phyloP scores from a whole-genome alignment of 2,797 vertebrate genomes.

The Darevskia nairensis region DNA sequence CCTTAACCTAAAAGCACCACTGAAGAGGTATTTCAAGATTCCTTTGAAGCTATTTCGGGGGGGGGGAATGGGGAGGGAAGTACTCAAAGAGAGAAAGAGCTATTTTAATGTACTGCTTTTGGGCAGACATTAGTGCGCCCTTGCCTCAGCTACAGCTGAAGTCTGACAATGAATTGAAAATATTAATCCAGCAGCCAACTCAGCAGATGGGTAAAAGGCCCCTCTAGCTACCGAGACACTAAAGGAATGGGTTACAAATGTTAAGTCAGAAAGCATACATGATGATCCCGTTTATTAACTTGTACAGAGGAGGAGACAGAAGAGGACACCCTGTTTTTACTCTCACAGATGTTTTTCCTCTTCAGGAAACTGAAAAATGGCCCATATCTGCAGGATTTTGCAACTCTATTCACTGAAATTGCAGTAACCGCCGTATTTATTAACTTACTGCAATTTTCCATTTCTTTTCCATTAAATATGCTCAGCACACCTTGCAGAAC shows the following conservation, averaged over 20 bases:
- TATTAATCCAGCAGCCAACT: conserved; percentile 22
- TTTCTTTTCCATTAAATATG: background rate
- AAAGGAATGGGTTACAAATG: background rate
- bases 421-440: background rate
- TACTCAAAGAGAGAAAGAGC: conserved; percentile 31
- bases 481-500: background rate
- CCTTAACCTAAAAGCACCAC: conserved; percentile 20
- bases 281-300: background rate
- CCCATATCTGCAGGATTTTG: background rate
- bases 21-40: conserved; percentile 37
- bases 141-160: conserved; percentile 3
- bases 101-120: conserved; percentile 31
- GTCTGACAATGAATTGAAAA: conserved; percentile 41
- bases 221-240: background rate
- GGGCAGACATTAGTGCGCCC: conserved; percentile 24
- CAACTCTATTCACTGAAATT: background rate
- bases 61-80: background rate
- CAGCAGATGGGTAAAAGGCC: conserved; percentile 33
- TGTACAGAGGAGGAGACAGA: background rate
- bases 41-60: conserved; percentile 37
- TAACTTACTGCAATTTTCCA: background rate
- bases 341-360: conserved; percentile 12
- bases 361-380: background rate
- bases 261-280: background rate
- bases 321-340: background rate